phyloP scores from a whole-genome alignment of 2,797 vertebrate genomes.

The Spinus pinus region DNA sequence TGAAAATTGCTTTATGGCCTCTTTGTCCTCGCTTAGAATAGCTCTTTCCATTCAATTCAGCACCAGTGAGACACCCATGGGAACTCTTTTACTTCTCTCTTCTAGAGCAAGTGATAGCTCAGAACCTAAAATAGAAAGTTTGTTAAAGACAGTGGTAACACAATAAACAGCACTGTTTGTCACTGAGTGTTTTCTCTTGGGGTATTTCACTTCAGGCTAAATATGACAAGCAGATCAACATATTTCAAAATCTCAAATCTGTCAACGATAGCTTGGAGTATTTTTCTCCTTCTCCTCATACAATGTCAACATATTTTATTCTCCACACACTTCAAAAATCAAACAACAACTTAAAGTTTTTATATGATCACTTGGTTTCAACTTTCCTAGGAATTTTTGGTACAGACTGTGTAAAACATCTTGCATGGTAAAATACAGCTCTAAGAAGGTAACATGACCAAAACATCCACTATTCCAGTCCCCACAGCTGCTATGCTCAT shows the following conservation, averaged over 20 bases:
- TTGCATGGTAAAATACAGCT: not conserved
- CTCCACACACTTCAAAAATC: not conserved
- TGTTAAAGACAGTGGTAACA: not conserved
- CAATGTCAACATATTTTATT: rapidly evolving
- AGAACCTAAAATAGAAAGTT: not conserved
- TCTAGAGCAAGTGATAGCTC: not conserved
- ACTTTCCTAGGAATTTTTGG: not conserved
- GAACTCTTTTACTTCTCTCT: not conserved
- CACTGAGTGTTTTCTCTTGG: not conserved
- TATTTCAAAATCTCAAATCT: not conserved
- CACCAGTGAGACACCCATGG: rapidly evolving
- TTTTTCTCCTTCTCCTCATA: not conserved
- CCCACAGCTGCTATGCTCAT: not conserved
- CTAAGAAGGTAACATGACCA: not conserved
- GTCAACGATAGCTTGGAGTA: not conserved
- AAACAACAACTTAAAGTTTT: not conserved
- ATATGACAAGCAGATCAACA: not conserved
- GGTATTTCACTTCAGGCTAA: not conserved
- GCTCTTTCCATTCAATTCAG: not conserved
- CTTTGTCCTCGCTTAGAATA: not conserved
- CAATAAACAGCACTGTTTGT: not conserved
- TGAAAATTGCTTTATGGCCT: not conserved
- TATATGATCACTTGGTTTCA: not conserved
- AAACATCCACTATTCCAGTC: not conserved
- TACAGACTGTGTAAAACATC: not conserved